Evolutionary conservation across 1,140 invertebrate species (phyloP), one percentile per base, ranked within the genome.

Genomic region (Panagrolaimus sp.): DNA sequence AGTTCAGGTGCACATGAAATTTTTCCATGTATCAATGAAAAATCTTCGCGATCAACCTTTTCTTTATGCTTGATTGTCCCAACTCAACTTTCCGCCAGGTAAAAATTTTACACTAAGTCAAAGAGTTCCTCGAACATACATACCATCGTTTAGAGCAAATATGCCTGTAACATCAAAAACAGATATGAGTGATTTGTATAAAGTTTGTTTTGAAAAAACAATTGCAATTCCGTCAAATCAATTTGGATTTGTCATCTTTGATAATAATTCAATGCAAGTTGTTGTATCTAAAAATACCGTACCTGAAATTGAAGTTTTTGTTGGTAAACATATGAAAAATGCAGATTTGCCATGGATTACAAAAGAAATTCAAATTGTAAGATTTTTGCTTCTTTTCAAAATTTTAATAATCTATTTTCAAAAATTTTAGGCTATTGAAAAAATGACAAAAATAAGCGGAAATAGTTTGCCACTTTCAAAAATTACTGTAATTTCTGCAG

Each of bases 111-210:
- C n/a, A n/a, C n/a, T n/a, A n/a, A n/a, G n/a, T n/a, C n/a, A n/a
- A n/a, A n/a, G n/a, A n/a, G n/a, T n/a, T n/a, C n/a, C n/a, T n/a
- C n/a, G n/a, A n/a, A n/a, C n/a, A n/a, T n/a, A n/a, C n/a, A n/a
- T n/a, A n/a, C n/a, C n/a, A n/a, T n/a, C n/a, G n/a, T 69, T 38
- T 51, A 70, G 69, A 70, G 51, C 71, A 14, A 70, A 70, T 45
- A 70, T 70, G 69, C 69, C 69, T 16, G 43, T 23, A 23, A 44
- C 14, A 25, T 11, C 23, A 31, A 23, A 16, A 20, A 42, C 63
- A 53, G 9, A n/a, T 14, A 25, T 16, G 25, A 25, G 13, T 14
- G 68, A 64, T 20, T 20, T 20, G 16, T 23, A 43, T 27, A 65
- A 69, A 53, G 38, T 16, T n/a, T 70, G 69, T 61, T 70, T 73